phyloP scores from a whole-genome alignment of 2,888 invertebrate species.

The Andrena haemorrhoa region DNA sequence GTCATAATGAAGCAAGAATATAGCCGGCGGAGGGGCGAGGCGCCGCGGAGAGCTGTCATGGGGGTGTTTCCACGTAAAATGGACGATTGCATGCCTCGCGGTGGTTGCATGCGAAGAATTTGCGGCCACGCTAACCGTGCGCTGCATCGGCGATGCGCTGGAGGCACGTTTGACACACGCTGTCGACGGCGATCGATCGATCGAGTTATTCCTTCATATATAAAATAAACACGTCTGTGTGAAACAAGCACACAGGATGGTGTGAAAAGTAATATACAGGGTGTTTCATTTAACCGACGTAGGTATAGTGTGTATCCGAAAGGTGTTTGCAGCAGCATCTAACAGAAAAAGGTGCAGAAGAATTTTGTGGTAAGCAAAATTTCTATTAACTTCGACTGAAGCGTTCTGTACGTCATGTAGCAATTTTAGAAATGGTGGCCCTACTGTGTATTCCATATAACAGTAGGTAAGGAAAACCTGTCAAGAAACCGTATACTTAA shows the following conservation, averaged over 20 bases:
- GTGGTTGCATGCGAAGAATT: slow-evolving; percentile 68
- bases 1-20: slow-evolving; percentile 23
- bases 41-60: slow-evolving; percentile 43
- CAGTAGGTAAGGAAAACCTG: too few relatives aligned
- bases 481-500: too few relatives aligned
- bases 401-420: too few relatives aligned
- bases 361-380: too few relatives aligned
- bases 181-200: slow-evolving; percentile 55
- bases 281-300: neutral
- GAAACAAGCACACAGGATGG: neutral
- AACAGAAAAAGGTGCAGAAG: too few relatives aligned
- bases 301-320: too few relatives aligned
- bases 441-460: too few relatives aligned
- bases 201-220: slow-evolving; percentile 50
- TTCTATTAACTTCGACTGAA: too few relatives aligned
- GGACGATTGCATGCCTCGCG: slow-evolving; percentile 62
- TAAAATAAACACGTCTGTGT: neutral
- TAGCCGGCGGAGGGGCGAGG: neutral
- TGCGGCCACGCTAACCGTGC: slow-evolving; percentile 50
- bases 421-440: too few relatives aligned
- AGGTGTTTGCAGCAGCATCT: too few relatives aligned
- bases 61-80: slow-evolving; percentile 54
- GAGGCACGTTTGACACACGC: slow-evolving; percentile 57
- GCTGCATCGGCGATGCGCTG: slow-evolving; percentile 57
- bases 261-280: neutral